phyloP scores from a whole-genome alignment of 2,797 vertebrate genomes.

The Ataeniobius toweri region DNA sequence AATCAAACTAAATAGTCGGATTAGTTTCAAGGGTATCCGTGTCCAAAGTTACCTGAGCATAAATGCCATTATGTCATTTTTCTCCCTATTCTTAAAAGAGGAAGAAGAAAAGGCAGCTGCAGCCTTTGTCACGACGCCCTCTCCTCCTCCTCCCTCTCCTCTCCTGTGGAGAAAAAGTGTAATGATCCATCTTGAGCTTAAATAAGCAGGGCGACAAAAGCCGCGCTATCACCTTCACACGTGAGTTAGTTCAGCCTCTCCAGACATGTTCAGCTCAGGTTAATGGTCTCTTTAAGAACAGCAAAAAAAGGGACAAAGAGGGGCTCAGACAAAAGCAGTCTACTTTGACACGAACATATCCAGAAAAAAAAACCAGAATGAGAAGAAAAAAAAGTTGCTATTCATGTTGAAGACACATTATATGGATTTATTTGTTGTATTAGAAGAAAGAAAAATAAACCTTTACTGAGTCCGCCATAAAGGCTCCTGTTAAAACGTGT shows the following conservation, averaged over 20 bases:
- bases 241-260: constrained; percentile 27
- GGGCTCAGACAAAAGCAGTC: not conserved
- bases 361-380: constrained; percentile 19
- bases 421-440: not conserved
- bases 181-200: constrained; percentile 47
- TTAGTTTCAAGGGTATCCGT: constrained; percentile 73
- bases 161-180: constrained; percentile 44
- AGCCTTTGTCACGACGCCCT: constrained; percentile 66
- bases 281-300: constrained; percentile 1
- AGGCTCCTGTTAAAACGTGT: constrained; percentile 11
- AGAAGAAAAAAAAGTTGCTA: constrained; percentile 11
- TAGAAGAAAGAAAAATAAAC: not conserved
- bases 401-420: constrained; percentile 15
- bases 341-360: not conserved
- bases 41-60: constrained; percentile 74
- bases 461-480: not conserved
- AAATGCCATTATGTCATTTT: constrained; percentile 71
- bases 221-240: constrained; percentile 6
- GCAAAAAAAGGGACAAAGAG: not conserved
- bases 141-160: constrained; percentile 41
- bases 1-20: constrained; percentile 53
- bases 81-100: constrained; percentile 52
- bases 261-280: constrained; percentile 6
- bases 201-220: constrained; percentile 46
- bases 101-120: constrained; percentile 74